Evolutionary conservation across 2,888 invertebrate genomes (phyloP).

Genomic region (Tinea pellionella): DNA sequence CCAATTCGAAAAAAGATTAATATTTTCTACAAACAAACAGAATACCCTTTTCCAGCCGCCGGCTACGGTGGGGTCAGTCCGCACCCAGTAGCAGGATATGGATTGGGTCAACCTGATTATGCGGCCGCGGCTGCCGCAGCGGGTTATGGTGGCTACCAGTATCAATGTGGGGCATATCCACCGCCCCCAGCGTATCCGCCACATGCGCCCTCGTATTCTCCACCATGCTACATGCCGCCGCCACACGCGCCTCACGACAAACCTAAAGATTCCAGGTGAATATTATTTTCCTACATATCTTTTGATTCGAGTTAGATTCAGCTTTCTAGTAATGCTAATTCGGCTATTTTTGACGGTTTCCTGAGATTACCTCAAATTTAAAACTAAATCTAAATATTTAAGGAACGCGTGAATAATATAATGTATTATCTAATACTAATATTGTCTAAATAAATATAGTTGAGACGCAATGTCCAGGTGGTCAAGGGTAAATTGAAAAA

Average conservation of each 20-base stretch:
- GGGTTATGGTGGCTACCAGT: constrained; percentile 70
- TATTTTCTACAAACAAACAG: background rate
- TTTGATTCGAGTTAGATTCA: background rate
- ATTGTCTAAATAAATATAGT: no score
- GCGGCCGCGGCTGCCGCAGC: constrained; percentile 79
- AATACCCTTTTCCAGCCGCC: constrained; percentile 29
- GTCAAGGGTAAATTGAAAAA: no score
- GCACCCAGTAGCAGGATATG: constrained; percentile 81
- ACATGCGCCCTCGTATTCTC: constrained; percentile 80
- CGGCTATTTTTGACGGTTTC: background rate
- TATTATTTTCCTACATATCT: constrained; percentile 23
- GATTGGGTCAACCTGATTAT: constrained; percentile 85
- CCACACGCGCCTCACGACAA: constrained; percentile 87
- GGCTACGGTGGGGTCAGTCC: constrained; percentile 88
- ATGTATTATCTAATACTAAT: no score
- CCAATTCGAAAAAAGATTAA: background rate
- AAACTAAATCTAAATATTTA: background rate
- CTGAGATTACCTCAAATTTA: background rate
- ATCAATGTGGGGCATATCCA: constrained; percentile 72
- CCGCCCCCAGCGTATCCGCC: constrained; percentile 70
- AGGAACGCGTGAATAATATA: no score
- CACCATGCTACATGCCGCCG: constrained; percentile 90
- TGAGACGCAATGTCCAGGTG: no score
- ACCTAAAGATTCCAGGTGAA: constrained; percentile 80
- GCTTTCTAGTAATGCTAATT: background rate